A percentile compares a stretch with the other conserved stretches of the same genome.
phyloP scores from a whole-genome alignment of 2,113 vertebrate species.

The Picathartes gymnocephalus region DNA sequence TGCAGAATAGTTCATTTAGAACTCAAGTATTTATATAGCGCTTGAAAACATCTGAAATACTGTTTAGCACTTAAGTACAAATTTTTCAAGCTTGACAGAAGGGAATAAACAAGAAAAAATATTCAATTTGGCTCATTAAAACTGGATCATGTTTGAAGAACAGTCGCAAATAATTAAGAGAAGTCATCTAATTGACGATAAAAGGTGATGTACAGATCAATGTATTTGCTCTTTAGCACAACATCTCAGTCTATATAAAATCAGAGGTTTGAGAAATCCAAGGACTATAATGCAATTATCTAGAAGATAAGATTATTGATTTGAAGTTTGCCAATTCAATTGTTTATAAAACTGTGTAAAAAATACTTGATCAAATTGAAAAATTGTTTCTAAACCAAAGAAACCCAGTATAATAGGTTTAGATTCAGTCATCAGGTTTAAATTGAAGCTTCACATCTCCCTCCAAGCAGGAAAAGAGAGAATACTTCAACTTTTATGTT shows the following conservation, averaged over 20 bases:
- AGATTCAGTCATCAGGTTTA: neutral
- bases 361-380: neutral
- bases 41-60: neutral
- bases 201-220: neutral
- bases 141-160: neutral
- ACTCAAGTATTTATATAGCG: neutral
- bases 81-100: neutral
- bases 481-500: neutral
- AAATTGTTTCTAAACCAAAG: neutral
- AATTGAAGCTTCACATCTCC: neutral
- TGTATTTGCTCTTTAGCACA: neutral
- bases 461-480: neutral
- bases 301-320: neutral
- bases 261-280: neutral
- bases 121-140: neutral
- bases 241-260: neutral
- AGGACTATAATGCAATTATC: neutral
- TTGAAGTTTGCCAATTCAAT: neutral
- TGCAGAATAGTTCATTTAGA: neutral
- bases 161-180: neutral
- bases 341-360: neutral
- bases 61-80: neutral
- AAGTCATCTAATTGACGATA: neutral
- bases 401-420: accelerated
- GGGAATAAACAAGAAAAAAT: neutral